Evolutionary conservation across 2,113 vertebrate species (phyloP).

Genomic region (Nicator chloris): DNA sequence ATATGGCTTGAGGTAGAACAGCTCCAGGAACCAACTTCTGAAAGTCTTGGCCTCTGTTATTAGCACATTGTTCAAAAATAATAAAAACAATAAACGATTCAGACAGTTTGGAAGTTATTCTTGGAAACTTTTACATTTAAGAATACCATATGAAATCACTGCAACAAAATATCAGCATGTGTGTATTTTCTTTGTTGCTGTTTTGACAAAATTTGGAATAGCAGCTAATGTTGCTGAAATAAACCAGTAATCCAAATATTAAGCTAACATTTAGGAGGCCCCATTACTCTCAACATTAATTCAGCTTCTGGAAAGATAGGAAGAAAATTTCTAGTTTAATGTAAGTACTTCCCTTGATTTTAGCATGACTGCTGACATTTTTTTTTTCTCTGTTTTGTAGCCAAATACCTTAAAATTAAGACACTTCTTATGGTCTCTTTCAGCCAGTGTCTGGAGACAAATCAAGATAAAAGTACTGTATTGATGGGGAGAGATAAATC

Average conservation of each 20-base stretch:
- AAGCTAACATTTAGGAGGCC: background rate
- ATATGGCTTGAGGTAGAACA: background rate
- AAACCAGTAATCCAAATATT: background rate
- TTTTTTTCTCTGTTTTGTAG: background rate
- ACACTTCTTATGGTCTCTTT: background rate
- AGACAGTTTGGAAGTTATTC: slow-evolving; percentile 12
- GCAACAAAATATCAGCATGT: background rate
- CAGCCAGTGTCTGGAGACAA: background rate
- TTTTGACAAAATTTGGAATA: background rate
- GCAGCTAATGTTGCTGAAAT: background rate
- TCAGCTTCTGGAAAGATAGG: background rate
- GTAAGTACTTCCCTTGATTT: background rate
- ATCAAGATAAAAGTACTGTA: background rate
- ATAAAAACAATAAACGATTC: slow-evolving; percentile 29
- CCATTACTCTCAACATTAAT: background rate
- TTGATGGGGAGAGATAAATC: background rate
- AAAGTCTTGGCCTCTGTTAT: slow-evolving; percentile 19
- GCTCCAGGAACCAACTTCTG: background rate
- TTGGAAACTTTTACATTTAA: slow-evolving; percentile 5
- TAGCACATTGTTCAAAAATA: slow-evolving; percentile 32
- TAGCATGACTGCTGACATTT: background rate
- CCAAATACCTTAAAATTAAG: background rate
- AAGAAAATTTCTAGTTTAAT: background rate
- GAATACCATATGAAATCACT: background rate
- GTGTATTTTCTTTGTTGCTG: background rate